These are phyloP conservation scores for Drosophila nasuta DNA, from an alignment of 1,140 invertebrate genomes.

Conservation along the genomic window DNA sequence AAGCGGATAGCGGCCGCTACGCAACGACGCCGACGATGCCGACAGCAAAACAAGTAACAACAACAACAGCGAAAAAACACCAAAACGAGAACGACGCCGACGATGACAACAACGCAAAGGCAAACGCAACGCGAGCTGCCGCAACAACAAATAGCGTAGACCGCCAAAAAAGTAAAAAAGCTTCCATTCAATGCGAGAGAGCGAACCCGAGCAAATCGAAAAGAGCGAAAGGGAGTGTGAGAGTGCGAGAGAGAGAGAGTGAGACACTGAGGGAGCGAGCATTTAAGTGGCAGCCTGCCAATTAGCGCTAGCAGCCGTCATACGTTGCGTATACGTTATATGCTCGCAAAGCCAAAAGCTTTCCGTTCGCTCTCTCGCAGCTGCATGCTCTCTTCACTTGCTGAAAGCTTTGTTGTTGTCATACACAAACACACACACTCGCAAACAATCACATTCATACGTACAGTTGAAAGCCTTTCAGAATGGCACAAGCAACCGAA, in stretches of 20 bases:
- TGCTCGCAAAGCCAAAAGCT: conserved; percentile 49
- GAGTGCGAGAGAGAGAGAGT: conserved; percentile 25
- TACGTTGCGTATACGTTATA: conserved; percentile 48
- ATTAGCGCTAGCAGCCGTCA: conserved; percentile 37
- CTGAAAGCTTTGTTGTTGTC: conserved; percentile 40
- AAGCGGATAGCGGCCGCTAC: conserved; percentile 46
- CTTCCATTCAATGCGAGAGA: conserved; percentile 15
- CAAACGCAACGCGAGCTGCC: conserved; percentile 49
- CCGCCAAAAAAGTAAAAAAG: conserved; percentile 55
- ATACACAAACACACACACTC: conserved; percentile 5
- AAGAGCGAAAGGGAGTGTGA: conserved; percentile 2
- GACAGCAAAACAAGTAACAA: conserved; percentile 30
- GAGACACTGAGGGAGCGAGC: conserved; percentile 13
- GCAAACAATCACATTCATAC: not conserved
- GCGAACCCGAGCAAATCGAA: not conserved
- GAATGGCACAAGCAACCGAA: conserved; percentile 4
- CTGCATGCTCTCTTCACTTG: not conserved
- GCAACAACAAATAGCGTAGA: conserved; percentile 70
- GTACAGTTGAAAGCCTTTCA: not conserved
- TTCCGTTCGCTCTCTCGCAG: conserved; percentile 8
- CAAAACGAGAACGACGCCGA: conserved; percentile 12
- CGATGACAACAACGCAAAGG: conserved; percentile 27
- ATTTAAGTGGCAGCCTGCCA: conserved; percentile 48
- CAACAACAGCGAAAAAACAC: too few species aligned
- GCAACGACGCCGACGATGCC: conserved; percentile 41